Percentiles rank a stretch among this genome's conserved stretches.
These are phyloP conservation scores for Erythrocercus mccallii DNA, from an alignment of 2,113 vertebrate species.

Conservation along the genomic window DNA sequence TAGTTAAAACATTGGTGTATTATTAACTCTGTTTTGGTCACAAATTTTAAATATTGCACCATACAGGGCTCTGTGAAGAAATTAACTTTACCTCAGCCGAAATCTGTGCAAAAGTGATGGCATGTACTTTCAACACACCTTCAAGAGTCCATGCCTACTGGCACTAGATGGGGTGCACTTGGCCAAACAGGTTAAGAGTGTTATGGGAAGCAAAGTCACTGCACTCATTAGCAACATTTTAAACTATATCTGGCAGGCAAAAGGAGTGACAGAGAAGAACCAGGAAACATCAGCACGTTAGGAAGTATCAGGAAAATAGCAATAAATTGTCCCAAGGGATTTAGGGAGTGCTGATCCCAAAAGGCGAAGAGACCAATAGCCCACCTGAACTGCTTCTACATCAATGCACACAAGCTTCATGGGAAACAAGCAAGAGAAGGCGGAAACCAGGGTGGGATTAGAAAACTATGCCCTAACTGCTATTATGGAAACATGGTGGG, in stretches of 20 bases:
- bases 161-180: not conserved
- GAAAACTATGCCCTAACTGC: not conserved
- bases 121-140: not conserved
- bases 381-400: not conserved
- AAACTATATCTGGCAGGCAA: not conserved
- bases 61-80: not conserved
- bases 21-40: not conserved
- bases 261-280: not conserved
- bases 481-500: not conserved
- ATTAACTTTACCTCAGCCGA: not conserved
- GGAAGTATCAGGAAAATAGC: not conserved
- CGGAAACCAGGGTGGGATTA: fast-evolving
- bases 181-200: not conserved
- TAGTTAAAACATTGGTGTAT: fast-evolving
- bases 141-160: not conserved
- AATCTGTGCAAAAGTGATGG: not conserved
- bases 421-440: not conserved
- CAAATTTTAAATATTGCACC: not conserved
- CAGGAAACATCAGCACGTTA: not conserved
- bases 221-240: not conserved
- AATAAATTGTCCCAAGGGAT: not conserved
- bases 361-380: not conserved
- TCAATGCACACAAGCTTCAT: fast-evolving
- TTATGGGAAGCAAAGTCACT: not conserved
- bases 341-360: not conserved